Conservation (phyloP, 2,113 vertebrate genomes). For the Paedocypris sp. region DNA sequence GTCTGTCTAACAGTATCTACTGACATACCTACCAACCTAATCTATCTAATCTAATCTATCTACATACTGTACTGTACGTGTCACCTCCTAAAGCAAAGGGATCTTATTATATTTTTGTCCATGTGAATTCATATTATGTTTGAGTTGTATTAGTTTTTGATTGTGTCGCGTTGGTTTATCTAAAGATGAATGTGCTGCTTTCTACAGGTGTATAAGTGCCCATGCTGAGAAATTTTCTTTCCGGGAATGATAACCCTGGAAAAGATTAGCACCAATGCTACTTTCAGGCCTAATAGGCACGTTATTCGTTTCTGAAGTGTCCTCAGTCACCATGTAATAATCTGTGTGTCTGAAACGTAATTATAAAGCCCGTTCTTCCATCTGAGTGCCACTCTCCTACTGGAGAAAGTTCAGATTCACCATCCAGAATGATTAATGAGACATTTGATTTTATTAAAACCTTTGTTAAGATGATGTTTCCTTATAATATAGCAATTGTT, state of each 20-base stretch:
- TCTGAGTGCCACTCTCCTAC: not conserved
- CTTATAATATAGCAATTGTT: no score
- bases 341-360: conserved; percentile 2
- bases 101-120: no score
- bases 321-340: not conserved
- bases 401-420: not conserved
- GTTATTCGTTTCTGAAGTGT: not conserved
- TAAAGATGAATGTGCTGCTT: not conserved
- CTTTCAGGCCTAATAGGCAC: not conserved
- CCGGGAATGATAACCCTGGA: not conserved
- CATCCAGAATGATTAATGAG: no score
- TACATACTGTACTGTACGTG: no score
- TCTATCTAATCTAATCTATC: no score
- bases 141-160: no score
- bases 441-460: no score
- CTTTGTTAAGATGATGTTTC: no score
- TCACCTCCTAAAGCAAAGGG: no score
- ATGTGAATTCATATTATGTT: no score
- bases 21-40: no score
- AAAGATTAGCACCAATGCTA: not conserved
- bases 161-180: not conserved
- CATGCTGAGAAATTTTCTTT: not conserved
- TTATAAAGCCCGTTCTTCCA: not conserved
- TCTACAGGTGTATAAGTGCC: not conserved
- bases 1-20: no score